phyloP scores from a whole-genome alignment of 1,140 invertebrate genomes.

The Eupristina koningsbergeri region DNA sequence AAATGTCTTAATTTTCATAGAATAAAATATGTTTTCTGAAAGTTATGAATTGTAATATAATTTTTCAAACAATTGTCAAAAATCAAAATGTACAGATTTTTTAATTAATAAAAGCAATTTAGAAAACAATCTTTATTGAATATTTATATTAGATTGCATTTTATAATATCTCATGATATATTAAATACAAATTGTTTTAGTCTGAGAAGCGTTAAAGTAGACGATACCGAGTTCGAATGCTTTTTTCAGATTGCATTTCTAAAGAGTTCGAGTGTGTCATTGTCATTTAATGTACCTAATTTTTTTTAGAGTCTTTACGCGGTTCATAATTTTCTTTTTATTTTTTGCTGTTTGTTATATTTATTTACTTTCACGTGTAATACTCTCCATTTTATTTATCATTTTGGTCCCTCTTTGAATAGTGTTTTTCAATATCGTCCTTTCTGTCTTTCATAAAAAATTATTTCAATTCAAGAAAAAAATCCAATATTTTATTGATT shows the following conservation, averaged over 20 bases:
- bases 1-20: too few relatives aligned
- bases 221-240: background rate
- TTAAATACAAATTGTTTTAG: background rate
- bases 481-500: background rate
- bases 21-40: background rate
- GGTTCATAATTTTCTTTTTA: background rate
- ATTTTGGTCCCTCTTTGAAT: slow-evolving; percentile 44
- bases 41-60: background rate
- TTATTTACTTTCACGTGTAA: slow-evolving; percentile 25
- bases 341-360: background rate
- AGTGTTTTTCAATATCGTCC: slow-evolving; percentile 23
- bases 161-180: background rate
- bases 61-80: too few relatives aligned
- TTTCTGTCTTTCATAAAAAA: slow-evolving; percentile 5
- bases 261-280: background rate
- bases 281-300: slow-evolving; percentile 4
- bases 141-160: background rate
- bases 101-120: background rate
- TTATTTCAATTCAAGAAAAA: background rate
- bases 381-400: slow-evolving; percentile 20
- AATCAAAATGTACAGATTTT: too few relatives aligned
- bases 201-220: background rate
- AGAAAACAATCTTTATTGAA: background rate
- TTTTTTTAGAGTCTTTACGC: background rate
- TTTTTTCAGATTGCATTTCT: slow-evolving; percentile 11